Evolutionary conservation across 2,888 invertebrate species (phyloP).

Genomic region (Hoplodrina blanda): DNA sequence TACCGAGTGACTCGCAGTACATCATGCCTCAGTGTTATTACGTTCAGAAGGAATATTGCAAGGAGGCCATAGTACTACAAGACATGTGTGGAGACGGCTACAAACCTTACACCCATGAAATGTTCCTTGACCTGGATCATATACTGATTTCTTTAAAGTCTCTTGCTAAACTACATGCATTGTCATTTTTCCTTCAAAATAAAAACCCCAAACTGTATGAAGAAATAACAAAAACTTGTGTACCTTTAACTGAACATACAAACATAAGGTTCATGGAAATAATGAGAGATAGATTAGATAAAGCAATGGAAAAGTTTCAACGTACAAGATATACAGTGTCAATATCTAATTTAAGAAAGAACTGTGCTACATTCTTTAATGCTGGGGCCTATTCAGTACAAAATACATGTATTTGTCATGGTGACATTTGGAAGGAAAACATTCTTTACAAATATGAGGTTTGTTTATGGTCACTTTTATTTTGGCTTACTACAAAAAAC

Average conservation of each 20-base stretch:
- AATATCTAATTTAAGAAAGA: constrained; percentile 70
- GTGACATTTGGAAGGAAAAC: constrained; percentile 88
- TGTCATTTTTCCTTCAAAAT: constrained; percentile 79
- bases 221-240: constrained; percentile 73
- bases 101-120: constrained; percentile 70
- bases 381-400: constrained; percentile 65
- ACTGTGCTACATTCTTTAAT: constrained; percentile 73
- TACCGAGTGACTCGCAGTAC: constrained; percentile 57
- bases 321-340: constrained; percentile 72
- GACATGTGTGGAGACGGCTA: constrained; percentile 80
- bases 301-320: constrained; percentile 76
- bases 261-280: constrained; percentile 81
- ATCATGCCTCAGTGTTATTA: constrained; percentile 79
- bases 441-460: constrained; percentile 85
- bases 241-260: constrained; percentile 74
- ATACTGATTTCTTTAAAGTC: constrained; percentile 74
- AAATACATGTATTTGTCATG: constrained; percentile 81
- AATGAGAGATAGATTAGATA: constrained; percentile 78
- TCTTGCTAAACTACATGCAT: constrained; percentile 81
- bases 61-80: constrained; percentile 81
- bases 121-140: constrained; percentile 80
- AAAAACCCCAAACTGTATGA: constrained; percentile 68
- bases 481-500: neutral
- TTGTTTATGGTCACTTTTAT: constrained; percentile 39
- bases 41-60: constrained; percentile 75